These are phyloP conservation scores for Arctopsyche grandis DNA, from an alignment of 1,140 invertebrate species.

Conservation along the genomic window DNA sequence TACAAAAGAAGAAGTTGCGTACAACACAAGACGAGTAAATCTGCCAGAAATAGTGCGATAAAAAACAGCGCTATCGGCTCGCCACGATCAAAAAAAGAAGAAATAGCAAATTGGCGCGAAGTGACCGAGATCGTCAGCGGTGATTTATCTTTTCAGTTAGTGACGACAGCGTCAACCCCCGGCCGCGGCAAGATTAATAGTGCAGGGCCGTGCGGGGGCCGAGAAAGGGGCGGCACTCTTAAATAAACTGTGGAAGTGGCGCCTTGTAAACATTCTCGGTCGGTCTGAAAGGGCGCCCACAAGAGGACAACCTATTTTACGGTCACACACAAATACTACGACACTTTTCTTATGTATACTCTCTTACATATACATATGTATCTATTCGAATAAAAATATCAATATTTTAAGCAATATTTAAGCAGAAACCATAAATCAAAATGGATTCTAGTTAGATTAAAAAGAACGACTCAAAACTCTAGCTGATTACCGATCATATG, in stretches of 20 bases:
- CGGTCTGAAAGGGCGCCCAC: background rate
- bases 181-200: conserved; percentile 31
- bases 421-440: too few relatives aligned
- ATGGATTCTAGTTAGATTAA: too few relatives aligned
- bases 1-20: background rate
- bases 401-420: too few relatives aligned
- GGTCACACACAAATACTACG: background rate
- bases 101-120: conserved; percentile 14
- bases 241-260: background rate
- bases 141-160: conserved; percentile 37
- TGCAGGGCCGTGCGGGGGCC: background rate
- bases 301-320: conserved; percentile 4
- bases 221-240: conserved; percentile 12
- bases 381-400: too few relatives aligned
- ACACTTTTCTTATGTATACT: too few relatives aligned
- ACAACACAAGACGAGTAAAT: background rate
- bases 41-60: background rate
- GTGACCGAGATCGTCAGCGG: conserved; percentile 26
- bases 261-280: conserved; percentile 14
- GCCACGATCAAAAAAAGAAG: background rate
- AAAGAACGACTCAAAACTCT: too few relatives aligned
- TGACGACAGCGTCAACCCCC: conserved; percentile 3
- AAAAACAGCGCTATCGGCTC: background rate
- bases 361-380: too few relatives aligned
- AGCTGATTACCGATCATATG: too few relatives aligned